Evolutionary conservation across 2,797 vertebrate genomes (phyloP).

Genomic region (Melanotaenia boesemani): DNA sequence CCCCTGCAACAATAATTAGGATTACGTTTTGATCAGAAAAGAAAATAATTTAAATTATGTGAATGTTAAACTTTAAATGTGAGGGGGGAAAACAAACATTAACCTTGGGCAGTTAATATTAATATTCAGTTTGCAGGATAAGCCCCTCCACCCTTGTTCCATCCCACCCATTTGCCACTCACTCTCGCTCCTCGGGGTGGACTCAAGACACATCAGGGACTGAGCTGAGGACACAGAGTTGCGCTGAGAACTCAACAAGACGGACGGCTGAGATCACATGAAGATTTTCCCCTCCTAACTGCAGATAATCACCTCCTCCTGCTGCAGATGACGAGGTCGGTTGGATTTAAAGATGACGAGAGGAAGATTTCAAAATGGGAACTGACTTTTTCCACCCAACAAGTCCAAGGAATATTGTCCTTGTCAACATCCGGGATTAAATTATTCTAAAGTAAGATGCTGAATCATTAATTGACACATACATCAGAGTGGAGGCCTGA

Average conservation of each 20-base stretch:
- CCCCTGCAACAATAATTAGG: slow-evolving; percentile 2
- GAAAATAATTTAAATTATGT: slow-evolving; percentile 1
- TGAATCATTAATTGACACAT: background rate
- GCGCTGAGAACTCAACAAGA: slow-evolving; percentile 32
- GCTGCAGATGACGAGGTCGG: slow-evolving; percentile 10
- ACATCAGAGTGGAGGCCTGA: background rate
- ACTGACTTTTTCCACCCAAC: slow-evolving; percentile 34
- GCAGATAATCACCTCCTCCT: slow-evolving; percentile 1
- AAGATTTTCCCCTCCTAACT: slow-evolving; percentile 13
- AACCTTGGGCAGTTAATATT: background rate
- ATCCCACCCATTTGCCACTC: slow-evolving; percentile 59
- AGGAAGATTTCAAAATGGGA: slow-evolving; percentile 59
- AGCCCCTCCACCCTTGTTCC: slow-evolving; percentile 48
- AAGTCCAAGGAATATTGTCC: slow-evolving; percentile 50
- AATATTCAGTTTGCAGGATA: slow-evolving; percentile 40
- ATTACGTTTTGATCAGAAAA: slow-evolving; percentile 10
- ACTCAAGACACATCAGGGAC: slow-evolving; percentile 63
- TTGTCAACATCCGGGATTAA: slow-evolving; percentile 39
- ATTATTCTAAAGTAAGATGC: slow-evolving; percentile 56
- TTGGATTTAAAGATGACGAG: slow-evolving; percentile 7
- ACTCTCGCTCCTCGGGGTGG: slow-evolving; percentile 44
- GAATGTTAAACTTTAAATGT: background rate
- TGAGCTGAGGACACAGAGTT: slow-evolving; percentile 53
- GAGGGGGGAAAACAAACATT: background rate
- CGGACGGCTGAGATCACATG: slow-evolving; percentile 34